These are phyloP conservation scores for Yoshiicerus persimilis DNA, from an alignment of 1,140 invertebrate genomes.

Conservation along the genomic window DNA sequence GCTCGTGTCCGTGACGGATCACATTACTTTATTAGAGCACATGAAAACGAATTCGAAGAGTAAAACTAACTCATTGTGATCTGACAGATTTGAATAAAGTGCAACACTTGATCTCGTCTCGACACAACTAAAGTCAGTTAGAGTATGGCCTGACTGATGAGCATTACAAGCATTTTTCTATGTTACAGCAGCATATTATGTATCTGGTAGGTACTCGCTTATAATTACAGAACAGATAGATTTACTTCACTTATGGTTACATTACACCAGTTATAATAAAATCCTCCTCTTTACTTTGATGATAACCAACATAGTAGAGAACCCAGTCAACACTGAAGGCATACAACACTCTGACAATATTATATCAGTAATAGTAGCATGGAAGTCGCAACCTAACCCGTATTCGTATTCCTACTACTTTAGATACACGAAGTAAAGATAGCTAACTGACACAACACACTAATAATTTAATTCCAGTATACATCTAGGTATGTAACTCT, in stretches of 20 bases:
- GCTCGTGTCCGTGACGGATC: slow-evolving; percentile 8
- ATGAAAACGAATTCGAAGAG: neutral
- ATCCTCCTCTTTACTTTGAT: neutral
- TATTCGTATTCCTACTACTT: neutral
- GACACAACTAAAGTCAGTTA: neutral
- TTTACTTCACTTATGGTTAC: neutral
- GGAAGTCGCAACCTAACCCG: neutral
- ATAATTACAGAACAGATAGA: neutral
- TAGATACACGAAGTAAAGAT: neutral
- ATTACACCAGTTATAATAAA: neutral
- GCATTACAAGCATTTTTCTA: slow-evolving; percentile 1
- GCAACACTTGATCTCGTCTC: neutral
- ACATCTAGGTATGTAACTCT: neutral
- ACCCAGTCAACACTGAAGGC: no score
- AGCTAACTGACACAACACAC: no score
- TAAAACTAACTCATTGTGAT: neutral
- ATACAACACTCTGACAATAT: neutral
- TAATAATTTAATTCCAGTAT: neutral
- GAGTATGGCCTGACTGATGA: neutral
- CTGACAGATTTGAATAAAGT: neutral
- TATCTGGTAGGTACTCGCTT: neutral
- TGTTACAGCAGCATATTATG: neutral
- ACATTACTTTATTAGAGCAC: neutral
- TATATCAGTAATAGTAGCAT: no score
- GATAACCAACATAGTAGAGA: neutral